Base-by-base conservation (phyloP, 2,888 invertebrate species). In the Cataglyphis altisquamis region DNA sequence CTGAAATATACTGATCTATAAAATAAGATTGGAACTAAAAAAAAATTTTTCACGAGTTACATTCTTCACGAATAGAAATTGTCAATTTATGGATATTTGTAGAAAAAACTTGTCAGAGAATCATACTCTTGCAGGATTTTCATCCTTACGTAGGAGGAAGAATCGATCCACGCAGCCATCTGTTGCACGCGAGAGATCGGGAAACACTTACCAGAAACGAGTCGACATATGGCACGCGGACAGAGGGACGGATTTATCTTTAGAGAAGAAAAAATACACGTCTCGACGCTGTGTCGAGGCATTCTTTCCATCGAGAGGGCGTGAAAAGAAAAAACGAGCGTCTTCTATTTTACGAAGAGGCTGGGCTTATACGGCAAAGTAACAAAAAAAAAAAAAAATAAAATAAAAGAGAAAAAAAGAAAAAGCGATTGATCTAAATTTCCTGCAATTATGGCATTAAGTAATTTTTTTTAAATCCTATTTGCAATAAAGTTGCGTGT, bases 181-280 rank as follows among this genome's bases (percentile, higher is more conserved):
- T 94, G 93, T 88, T 92, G 86, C 87, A 70, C 84, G 86, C 83
- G 87, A 91, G 88, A 91, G 92, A 92, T 93, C 88, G 93, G 92
- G 87, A 93, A 93, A 93, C 82, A 87, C 84, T 89, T 88, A 90
- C 85, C 88, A 88, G 78, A 87, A 88, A 87, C 86, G 63, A 74
- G 85, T 85, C 92, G 90, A 92, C 94, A 94, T 93, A 94, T 94
- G 94, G 94, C 92, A 91, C 88, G 89, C 93, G 94, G 88, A 89
- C 85, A 83, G 45, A 52, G 52, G 52, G 52, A 82, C 77, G 70
- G 86, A 91, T 87, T 91, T 91, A 92, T 91, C 87, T 67, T 92
- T 74, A 57, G 36, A 64, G 8, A 52, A 75, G 75, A 84, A 78
- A 88, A 87, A 87, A 86, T 83, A 84, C 32, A 73, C 1, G 48